Conservation (phyloP, 2,797 vertebrate genomes). For the Decapterus maruadsi region DNA sequence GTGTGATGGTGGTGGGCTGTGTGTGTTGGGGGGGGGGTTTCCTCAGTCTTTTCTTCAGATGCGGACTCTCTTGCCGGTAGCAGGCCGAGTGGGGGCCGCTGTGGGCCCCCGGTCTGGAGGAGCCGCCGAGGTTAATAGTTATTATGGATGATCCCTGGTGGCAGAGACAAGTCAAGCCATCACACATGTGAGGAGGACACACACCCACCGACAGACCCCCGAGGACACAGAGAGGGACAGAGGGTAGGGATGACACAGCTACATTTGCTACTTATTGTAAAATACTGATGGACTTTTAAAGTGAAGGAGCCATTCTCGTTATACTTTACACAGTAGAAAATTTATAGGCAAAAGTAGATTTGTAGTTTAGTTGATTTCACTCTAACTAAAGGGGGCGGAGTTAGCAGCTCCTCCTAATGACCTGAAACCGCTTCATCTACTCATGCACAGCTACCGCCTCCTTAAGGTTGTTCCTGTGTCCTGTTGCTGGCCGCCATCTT, state of each 20-base stretch:
- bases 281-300: conserved; percentile 80
- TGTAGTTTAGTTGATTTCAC: conserved; percentile 26
- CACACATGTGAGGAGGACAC: conserved; percentile 75
- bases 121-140: conserved; percentile 86
- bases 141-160: conserved; percentile 98
- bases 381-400: conserved; percentile 61
- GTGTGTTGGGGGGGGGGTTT: background rate
- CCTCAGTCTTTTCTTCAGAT: conserved; percentile 55
- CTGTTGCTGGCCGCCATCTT: conserved; percentile 91
- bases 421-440: conserved; percentile 66
- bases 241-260: conserved; percentile 72
- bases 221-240: conserved; percentile 50
- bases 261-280: conserved; percentile 88
- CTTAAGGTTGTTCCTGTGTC: conserved; percentile 94
- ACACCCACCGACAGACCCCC: conserved; percentile 58
- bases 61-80: conserved; percentile 40
- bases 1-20: too few species aligned
- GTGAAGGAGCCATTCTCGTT: conserved; percentile 86
- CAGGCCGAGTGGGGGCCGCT: conserved; percentile 18
- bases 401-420: conserved; percentile 63
- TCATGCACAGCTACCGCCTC: conserved; percentile 78
- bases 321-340: conserved; percentile 87
- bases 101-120: conserved; percentile 34
- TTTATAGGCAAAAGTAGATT: conserved; percentile 84
- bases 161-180: conserved; percentile 92